phyloP scores from a whole-genome alignment of 2,113 vertebrate species.

The Menidia beryllina region DNA sequence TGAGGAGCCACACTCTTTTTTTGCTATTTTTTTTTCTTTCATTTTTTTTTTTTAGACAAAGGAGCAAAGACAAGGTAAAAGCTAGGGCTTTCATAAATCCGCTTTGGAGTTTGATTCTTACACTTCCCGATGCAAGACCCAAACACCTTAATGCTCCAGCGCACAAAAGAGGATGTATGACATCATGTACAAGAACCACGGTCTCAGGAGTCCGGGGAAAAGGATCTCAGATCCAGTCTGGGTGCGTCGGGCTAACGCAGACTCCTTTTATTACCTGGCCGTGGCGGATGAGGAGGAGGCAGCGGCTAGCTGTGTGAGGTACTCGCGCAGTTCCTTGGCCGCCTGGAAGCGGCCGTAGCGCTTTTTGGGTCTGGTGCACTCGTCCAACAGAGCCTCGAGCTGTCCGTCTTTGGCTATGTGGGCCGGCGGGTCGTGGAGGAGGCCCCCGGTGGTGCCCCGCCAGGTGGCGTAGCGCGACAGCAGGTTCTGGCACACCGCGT shows the following conservation, averaged over 20 bases:
- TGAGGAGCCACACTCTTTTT: slow-evolving; percentile 41
- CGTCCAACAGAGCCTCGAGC: slow-evolving; percentile 92
- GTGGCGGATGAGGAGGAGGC: slow-evolving; percentile 72
- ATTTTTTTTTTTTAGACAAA: no score
- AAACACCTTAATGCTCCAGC: slow-evolving; percentile 40
- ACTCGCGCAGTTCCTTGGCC: slow-evolving; percentile 92
- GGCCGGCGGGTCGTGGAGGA: slow-evolving; percentile 93
- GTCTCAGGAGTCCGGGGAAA: slow-evolving; percentile 55
- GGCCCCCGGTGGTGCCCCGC: slow-evolving; percentile 96
- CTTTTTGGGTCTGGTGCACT: slow-evolving; percentile 96
- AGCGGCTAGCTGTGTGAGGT: slow-evolving; percentile 90
- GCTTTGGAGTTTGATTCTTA: slow-evolving; percentile 58
- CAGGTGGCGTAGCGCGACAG: slow-evolving; percentile 93
- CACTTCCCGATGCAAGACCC: slow-evolving; percentile 61
- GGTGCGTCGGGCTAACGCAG: slow-evolving; percentile 60
- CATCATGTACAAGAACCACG: slow-evolving; percentile 73
- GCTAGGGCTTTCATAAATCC: slow-evolving; percentile 65
- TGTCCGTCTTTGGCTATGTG: slow-evolving; percentile 93
- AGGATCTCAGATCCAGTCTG: slow-evolving; percentile 55
- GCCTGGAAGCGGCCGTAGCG: slow-evolving; percentile 93
- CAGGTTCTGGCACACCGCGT: slow-evolving; percentile 97
- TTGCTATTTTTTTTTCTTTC: no score
- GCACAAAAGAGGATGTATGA: slow-evolving; percentile 63
- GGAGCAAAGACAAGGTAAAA: slow-evolving; percentile 61
- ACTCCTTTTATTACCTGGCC: slow-evolving; percentile 88